Percentiles rank a stretch among this genome's conserved stretches.
Conservation (phyloP, 2,888 invertebrate genomes). For the Anagyrus pseudococci region DNA sequence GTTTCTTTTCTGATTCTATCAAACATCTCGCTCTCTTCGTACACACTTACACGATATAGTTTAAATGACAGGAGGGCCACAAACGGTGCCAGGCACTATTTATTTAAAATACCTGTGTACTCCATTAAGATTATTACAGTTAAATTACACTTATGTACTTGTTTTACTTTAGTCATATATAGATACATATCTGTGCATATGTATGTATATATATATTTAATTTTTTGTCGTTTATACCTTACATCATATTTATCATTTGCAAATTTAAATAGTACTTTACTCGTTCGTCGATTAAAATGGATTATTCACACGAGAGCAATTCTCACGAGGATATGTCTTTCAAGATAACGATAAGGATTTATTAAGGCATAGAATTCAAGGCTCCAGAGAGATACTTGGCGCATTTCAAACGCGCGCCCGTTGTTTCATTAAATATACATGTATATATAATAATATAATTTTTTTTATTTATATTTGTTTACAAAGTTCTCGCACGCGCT, state of each 20-base stretch:
- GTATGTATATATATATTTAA: too few species aligned
- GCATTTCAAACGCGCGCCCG: conserved; percentile 34
- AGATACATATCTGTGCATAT: neutral
- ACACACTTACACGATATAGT: conserved; percentile 39
- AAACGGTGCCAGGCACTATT: conserved; percentile 62
- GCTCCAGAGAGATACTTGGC: conserved; percentile 44
- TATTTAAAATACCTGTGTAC: conserved; percentile 59
- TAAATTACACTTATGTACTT: conserved; percentile 46
- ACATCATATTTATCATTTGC: conserved; percentile 32
- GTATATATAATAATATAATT: conserved; percentile 10
- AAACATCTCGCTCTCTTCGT: conserved; percentile 14
- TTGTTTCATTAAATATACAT: conserved; percentile 33
- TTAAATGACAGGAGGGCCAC: conserved; percentile 58
- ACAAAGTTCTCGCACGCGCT: conserved; percentile 17
- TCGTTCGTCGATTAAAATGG: conserved; percentile 34
- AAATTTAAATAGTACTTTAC: conserved; percentile 35
- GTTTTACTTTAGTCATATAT: conserved; percentile 19
- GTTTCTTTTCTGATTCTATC: conserved; percentile 18
- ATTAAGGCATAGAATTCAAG: conserved; percentile 53
- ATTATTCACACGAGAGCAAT: conserved; percentile 48
- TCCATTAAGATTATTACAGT: conserved; percentile 49
- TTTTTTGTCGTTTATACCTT: conserved; percentile 29
- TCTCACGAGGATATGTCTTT: conserved; percentile 51
- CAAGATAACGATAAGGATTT: conserved; percentile 49
- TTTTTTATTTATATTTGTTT: conserved; percentile 25